These are phyloP conservation scores for Temnothorax ravouxi DNA, from an alignment of 2,888 invertebrate genomes.

Conservation along the genomic window DNA sequence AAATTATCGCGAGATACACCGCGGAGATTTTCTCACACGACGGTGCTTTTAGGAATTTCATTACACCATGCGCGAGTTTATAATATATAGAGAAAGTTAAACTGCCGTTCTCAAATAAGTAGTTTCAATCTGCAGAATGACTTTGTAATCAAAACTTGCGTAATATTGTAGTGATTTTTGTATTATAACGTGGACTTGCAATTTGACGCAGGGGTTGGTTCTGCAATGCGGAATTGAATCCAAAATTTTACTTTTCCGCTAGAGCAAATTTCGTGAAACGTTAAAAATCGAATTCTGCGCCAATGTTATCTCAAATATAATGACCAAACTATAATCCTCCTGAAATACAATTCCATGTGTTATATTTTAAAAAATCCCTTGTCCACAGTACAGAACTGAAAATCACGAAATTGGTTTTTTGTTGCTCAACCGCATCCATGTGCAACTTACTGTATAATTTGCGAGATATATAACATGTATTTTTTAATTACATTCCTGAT, in stretches of 20 bases:
- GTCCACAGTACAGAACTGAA: no score
- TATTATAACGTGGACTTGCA: neutral
- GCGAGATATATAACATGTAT: neutral
- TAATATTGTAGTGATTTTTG: neutral
- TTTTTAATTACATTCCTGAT: neutral
- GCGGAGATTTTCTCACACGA: constrained; percentile 31
- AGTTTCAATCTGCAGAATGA: neutral
- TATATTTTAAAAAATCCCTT: no score
- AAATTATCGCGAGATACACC: constrained; percentile 18
- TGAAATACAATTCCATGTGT: no score
- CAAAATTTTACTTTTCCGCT: no score
- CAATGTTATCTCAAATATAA: neutral
- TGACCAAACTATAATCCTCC: no score
- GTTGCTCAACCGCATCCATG: no score
- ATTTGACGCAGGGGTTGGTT: no score
- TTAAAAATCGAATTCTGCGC: no score
- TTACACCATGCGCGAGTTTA: neutral
- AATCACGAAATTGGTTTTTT: no score
- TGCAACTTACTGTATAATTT: neutral
- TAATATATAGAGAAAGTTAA: constrained; percentile 3
- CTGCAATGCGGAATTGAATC: no score
- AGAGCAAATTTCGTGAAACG: no score
- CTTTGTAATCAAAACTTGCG: neutral
- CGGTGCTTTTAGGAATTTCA: constrained; percentile 21
- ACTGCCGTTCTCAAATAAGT: constrained; percentile 11